Percentiles rank a stretch among this genome's conserved stretches.
These are phyloP conservation scores for Syrista parreyssii DNA, from an alignment of 2,888 invertebrate genomes.

Conservation along the genomic window DNA sequence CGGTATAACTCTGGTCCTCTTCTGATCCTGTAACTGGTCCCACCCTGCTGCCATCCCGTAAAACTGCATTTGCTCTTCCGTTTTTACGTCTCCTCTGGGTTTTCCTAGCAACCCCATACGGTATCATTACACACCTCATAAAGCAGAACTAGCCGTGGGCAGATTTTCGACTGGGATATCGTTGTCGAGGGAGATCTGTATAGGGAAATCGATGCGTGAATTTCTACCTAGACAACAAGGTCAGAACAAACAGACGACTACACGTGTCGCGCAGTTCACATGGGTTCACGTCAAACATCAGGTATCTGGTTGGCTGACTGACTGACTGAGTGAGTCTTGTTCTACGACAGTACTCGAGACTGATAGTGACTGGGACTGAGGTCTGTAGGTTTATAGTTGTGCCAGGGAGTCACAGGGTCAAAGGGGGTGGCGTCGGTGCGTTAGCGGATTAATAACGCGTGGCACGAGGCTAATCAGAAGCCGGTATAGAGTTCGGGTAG, in stretches of 20 bases:
- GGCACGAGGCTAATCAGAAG: conserved; percentile 57
- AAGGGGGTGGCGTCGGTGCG: conserved; percentile 29
- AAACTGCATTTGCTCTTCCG: conserved; percentile 50
- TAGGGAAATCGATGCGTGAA: neutral
- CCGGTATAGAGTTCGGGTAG: conserved; percentile 53
- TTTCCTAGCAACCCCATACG: conserved; percentile 30
- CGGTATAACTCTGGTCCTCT: neutral
- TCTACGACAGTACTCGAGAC: neutral
- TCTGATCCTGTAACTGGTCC: neutral
- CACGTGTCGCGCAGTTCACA: neutral
- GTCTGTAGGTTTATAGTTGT: neutral
- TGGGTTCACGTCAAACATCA: neutral
- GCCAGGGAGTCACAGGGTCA: neutral
- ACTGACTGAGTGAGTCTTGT: neutral
- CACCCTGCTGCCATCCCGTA: conserved; percentile 32
- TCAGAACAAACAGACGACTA: neutral
- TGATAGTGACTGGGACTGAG: neutral
- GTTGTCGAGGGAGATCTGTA: neutral
- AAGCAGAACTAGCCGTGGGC: conserved; percentile 43
- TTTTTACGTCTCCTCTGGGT: conserved; percentile 65
- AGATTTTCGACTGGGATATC: conserved; percentile 5
- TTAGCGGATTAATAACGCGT: conserved; percentile 64
- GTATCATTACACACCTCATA: conserved; percentile 51
- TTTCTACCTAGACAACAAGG: neutral
- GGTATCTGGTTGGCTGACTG: neutral